Evolutionary conservation across 2,888 invertebrate genomes (phyloP), one percentile per base, ranked within the genome.

Genomic region (Drosophila nr. perissopoda): DNA sequence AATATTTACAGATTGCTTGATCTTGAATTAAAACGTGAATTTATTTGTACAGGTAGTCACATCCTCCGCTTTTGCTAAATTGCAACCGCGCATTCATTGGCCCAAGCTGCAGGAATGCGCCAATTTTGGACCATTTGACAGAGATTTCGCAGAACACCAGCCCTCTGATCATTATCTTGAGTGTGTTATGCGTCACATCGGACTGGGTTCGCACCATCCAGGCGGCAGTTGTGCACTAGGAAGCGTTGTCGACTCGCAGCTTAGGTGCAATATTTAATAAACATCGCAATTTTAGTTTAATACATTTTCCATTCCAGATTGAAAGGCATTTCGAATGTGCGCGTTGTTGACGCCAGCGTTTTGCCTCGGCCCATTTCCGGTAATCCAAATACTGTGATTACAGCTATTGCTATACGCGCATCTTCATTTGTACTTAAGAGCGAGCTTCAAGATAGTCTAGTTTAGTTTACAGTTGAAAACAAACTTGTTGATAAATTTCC

Each of bases 291-390:
- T 18, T 13, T n/a, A 25, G 1, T 21, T 27, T 1, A 42, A 27
- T 25, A 25, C 18, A 16, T 38, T 40, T 2, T 42, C 4, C 13
- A n/a, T 69, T 49, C 8, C 70, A 96, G 96, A 79, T 95, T 96
- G 0, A 94, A 94, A 81, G 95, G 95, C 0, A 92, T 96, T 0
- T 93, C 94, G 1, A 94, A 95, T 29, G 91, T 97, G 6, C 94
- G 97, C 49, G 94, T 98, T 61, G 95, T 97, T 76, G 98, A 98
- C 92, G 96, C 97, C 5, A 97, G 97, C 85, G 94, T 97, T 2
- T 93, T 98, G 80, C 98, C 98, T 0, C 94, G 95, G 0, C 96
- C 97, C 0, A 93, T 96, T 31, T 96, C 96, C 2, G 95, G 97
- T 3, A 96, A 96, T 86, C 96, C 97, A 0, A 96, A 96, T 91